A percentile compares a stretch with the other conserved stretches of the same genome.
These are phyloP conservation scores for Caenorhabditis panamensis DNA, from an alignment of 2,888 invertebrate genomes.

Conservation along the genomic window DNA sequence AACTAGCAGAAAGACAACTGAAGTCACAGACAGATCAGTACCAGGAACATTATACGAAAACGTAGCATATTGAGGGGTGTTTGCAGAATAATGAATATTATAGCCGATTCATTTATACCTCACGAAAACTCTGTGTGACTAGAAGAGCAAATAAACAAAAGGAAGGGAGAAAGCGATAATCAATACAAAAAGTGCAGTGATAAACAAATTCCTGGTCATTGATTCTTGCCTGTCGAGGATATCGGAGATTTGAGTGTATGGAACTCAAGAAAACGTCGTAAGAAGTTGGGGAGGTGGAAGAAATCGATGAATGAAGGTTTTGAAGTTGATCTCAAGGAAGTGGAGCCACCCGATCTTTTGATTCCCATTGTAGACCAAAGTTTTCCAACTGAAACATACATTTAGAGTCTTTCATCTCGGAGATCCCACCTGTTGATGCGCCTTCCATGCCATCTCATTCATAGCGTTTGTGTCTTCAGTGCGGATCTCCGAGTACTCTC, in stretches of 20 bases:
- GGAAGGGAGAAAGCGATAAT: no score
- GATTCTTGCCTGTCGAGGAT: neutral
- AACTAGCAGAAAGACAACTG: no score
- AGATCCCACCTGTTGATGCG: no score
- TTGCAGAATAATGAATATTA: neutral
- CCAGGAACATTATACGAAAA: no score
- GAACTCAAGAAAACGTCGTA: conserved; percentile 91
- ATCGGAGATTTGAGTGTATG: conserved; percentile 85
- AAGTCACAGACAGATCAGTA: no score
- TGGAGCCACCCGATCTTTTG: conserved; percentile 81
- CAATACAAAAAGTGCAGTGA: neutral
- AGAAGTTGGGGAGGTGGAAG: conserved; percentile 88
- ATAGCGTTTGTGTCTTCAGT: conserved; percentile 92
- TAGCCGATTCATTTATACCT: no score
- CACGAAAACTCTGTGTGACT: no score
- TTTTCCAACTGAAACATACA: conserved; percentile 85
- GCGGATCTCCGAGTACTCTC: conserved; percentile 87
- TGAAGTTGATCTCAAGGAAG: conserved; percentile 91
- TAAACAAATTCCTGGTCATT: neutral
- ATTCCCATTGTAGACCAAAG: conserved; percentile 85
- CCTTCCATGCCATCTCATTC: conserved; percentile 95
- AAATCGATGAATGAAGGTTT: neutral
- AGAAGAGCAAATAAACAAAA: neutral
- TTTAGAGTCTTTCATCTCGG: no score
- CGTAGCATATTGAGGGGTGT: no score